Base-by-base conservation (phyloP, 2,888 invertebrate species). In the Diaperis boleti region DNA sequence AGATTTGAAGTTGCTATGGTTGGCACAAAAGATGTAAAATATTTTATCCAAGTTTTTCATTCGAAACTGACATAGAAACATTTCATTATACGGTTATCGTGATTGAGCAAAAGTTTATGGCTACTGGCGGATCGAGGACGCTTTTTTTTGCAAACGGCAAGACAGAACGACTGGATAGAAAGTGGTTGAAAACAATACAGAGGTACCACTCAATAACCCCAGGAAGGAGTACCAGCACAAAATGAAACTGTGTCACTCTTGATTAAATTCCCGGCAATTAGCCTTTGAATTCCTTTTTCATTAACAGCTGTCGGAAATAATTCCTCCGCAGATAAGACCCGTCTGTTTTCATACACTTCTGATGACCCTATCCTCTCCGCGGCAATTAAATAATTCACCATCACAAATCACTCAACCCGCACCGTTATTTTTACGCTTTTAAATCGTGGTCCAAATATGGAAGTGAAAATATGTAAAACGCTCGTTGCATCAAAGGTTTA, bases 401-500 rank as follows among this genome's bases (percentile, higher is more conserved):
- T 31, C 7, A 42, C 44, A 18, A 33, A 42, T 44, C 55, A 44
- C 15, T 55, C 31, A 44, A 42, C 11, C 15, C 17, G 42, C 33
- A 17, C 29, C 35, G 11, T 35, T 10, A 50, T 37, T 50, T 44
- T 47, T 47, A 29, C 26, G 17, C 20, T 15, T 52, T 41, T 37
- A 54, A 54, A 54, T 8, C 29, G 42, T 26, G 7, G 8, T 26
- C 55, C 55, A 14, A 42, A 42, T 55, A 18, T 55, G 55, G 55
- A 44, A 55, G 55, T 22, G 55, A 55, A 55, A 55, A 55, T 55
- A 44, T 55, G 31, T 55, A 55, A 42, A 44, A 15, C 42, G 39
- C 33, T 52, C 47, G 39, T 52, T 52, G 52, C 52, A 52, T 55
- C 44, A 55, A 55, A 15, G 41, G 54, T 54, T 52, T 41, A 54